Base-by-base conservation (phyloP, 2,797 vertebrate genomes). In the Schizopygopsis pylzovi region DNA sequence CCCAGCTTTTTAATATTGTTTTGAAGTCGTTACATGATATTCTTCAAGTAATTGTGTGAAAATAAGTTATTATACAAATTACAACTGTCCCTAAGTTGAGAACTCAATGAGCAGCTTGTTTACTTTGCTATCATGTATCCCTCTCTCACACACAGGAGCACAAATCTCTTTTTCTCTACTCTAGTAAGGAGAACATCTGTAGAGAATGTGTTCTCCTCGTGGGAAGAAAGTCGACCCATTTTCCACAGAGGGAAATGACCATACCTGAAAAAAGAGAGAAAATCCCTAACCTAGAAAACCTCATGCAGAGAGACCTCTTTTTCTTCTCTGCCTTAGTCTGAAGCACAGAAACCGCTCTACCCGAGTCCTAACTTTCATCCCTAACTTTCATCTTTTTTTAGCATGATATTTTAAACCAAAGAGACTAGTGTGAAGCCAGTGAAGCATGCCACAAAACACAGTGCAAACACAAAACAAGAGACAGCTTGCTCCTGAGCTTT, bases 191-290 rank as follows among this genome's bases (percentile, higher is more conserved):
- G 68, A 84, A 41, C 67, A 84, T 78, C 65, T 80, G 76, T 87
- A 73, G 75, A 72, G 45, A 43, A 65, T 79, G 73, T 72, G 63
- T 83, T 65, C 77, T 81, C 85, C 85, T 83, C 76, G 63, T 72
- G 83, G 77, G 82, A 87, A 79, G 76, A 83, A 88, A 76, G 56
- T n/a, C 22, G 83, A 89, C 89, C 88, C 61, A 90, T 82, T 88
- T 90, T 79, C 83, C 73, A 82, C 85, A 54, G 41, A 18, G 78
- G 72, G 88, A 88, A 87, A 88, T 76, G 77, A 85, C 88, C 89
- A 82, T 63, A 83, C 52, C 15, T 87, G 56, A 72, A 83, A 84
- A 88, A 81, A 79, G 41, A 73, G 86, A 87, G 88, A 90, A 86
- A 90, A 89, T 82, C 85, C 86, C 81, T 76, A 68, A 73, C 28